phyloP scores from a whole-genome alignment of 1,140 invertebrate genomes.

The Bombyx mori region DNA sequence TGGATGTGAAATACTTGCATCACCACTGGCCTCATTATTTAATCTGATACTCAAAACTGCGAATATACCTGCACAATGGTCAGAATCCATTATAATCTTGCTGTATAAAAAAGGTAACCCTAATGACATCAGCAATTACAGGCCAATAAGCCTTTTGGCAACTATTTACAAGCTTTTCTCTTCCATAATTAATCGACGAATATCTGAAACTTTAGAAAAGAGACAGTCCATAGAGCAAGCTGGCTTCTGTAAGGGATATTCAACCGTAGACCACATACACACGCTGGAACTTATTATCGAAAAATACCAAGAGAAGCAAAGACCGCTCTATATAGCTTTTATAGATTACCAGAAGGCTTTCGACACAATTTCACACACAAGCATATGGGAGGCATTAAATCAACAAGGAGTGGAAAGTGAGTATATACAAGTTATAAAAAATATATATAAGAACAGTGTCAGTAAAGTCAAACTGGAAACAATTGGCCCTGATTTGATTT shows the following conservation, averaged over 20 bases:
- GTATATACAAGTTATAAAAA: too few relatives aligned
- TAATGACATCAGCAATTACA: too few relatives aligned
- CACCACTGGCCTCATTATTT: conserved; percentile 6
- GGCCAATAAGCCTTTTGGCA: conserved; percentile 4
- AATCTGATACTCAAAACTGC: conserved; percentile 6
- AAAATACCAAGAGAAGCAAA: background rate
- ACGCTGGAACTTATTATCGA: conserved; percentile 6
- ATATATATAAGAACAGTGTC: too few relatives aligned
- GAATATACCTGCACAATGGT: conserved; percentile 5
- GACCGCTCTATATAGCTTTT: too few relatives aligned
- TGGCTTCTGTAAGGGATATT: too few relatives aligned
- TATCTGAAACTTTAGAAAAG: background rate
- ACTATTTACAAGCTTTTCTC: conserved; percentile 10
- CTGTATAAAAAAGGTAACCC: too few relatives aligned
- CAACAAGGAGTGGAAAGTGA: conserved; percentile 1
- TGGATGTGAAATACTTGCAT: background rate
- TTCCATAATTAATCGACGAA: conserved; percentile 6
- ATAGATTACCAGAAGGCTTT: too few relatives aligned
- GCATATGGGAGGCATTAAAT: too few relatives aligned
- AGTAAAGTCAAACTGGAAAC: too few relatives aligned
- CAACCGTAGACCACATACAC: background rate
- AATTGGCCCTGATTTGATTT: too few relatives aligned
- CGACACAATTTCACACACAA: too few relatives aligned
- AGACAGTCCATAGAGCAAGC: background rate
- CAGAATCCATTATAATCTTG: conserved; percentile 5